These are phyloP conservation scores for Aphodius sticticus DNA, from an alignment of 2,888 invertebrate species.

Conservation along the genomic window DNA sequence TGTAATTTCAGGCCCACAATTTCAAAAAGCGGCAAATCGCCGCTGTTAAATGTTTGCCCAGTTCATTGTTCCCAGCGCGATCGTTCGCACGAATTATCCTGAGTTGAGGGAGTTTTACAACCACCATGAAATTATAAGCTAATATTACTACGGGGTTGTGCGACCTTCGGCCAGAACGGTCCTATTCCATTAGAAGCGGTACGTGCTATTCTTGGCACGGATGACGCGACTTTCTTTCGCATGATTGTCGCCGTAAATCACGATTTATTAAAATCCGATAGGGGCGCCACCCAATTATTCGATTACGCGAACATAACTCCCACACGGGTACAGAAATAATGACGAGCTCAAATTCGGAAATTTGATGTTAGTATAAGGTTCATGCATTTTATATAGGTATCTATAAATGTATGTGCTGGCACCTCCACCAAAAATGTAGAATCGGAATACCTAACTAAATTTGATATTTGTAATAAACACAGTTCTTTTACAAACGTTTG, in stretches of 20 bases:
- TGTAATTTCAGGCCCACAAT: no score
- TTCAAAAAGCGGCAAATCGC: neutral
- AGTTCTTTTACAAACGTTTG: no score
- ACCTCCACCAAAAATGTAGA: neutral
- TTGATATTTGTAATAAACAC: no score
- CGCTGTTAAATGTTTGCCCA: neutral
- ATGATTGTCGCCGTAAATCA: neutral
- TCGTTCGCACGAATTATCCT: constrained; percentile 38
- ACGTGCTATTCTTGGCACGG: neutral
- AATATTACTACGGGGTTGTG: constrained; percentile 35
- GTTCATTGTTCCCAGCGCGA: constrained; percentile 10
- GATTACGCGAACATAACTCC: neutral
- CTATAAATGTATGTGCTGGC: neutral
- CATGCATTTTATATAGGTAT: neutral
- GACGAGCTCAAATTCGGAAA: neutral
- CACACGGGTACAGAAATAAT: neutral
- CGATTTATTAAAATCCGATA: constrained; percentile 4
- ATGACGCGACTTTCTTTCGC: constrained; percentile 4
- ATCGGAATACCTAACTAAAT: no score
- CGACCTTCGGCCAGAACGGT: constrained; percentile 25
- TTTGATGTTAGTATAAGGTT: neutral
- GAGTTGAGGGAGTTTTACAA: constrained; percentile 29
- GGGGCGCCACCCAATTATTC: neutral
- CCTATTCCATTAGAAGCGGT: neutral
- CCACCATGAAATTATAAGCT: constrained; percentile 39